Evolutionary conservation across 2,888 invertebrate genomes (phyloP).

Genomic region (Nomada goodeniana): DNA sequence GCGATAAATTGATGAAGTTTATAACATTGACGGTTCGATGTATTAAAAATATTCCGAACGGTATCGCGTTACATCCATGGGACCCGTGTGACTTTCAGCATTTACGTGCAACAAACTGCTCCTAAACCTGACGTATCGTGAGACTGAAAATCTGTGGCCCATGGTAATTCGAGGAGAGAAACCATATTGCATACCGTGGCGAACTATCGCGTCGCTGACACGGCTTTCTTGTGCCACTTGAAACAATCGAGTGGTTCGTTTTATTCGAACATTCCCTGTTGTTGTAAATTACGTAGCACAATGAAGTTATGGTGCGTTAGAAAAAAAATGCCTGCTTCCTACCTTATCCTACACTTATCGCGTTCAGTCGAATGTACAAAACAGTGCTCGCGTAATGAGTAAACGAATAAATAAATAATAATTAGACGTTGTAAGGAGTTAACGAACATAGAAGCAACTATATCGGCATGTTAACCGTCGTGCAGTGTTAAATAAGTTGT

Average conservation of each 20-base stretch:
- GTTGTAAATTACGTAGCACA: not conserved
- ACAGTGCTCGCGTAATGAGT: too few relatives aligned
- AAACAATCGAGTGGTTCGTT: constrained; percentile 11
- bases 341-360: too few relatives aligned
- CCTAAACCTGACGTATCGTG: constrained; percentile 59
- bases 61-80: constrained; percentile 47
- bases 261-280: not conserved
- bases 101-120: constrained; percentile 60
- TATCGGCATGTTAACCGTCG: too few relatives aligned
- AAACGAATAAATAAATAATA: too few relatives aligned
- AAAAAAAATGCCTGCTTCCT: too few relatives aligned
- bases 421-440: too few relatives aligned
- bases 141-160: constrained; percentile 53
- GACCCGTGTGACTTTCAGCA: constrained; percentile 59
- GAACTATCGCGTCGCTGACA: constrained; percentile 31
- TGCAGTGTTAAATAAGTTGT: too few relatives aligned
- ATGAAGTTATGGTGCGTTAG: too few relatives aligned
- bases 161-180: constrained; percentile 65
- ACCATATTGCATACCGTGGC: constrained; percentile 62
- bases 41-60: constrained; percentile 34
- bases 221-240: constrained; percentile 27
- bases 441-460: too few relatives aligned
- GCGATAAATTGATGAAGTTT: too few relatives aligned
- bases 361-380: too few relatives aligned
- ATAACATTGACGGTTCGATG: not conserved